These are phyloP conservation scores for Paracentrotus lividus DNA, from an alignment of 53 echinoderm and acorn worm genomes.

Conservation along the genomic window DNA sequence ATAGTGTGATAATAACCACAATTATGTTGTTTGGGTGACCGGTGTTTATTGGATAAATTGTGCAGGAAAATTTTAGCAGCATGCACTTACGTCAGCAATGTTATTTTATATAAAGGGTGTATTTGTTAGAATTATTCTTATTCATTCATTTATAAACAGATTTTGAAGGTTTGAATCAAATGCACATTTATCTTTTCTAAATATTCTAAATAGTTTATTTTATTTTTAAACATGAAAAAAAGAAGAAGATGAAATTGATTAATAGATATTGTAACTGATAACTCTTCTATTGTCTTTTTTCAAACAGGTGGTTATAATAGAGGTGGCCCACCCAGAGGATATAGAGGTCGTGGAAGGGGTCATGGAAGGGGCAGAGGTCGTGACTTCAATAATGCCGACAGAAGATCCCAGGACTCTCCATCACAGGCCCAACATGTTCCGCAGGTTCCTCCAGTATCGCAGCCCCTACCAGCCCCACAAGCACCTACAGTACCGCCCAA, in stretches of 20 bases:
- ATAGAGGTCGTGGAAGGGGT: conserved; percentile 71
- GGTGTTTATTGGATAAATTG: too few relatives aligned
- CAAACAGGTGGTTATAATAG: conserved; percentile 46
- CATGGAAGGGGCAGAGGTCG: conserved; percentile 67
- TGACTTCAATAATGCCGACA: conserved; percentile 39
- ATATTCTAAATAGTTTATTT: too few relatives aligned
- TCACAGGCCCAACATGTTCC: too few relatives aligned
- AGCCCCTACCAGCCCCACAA: neutral
- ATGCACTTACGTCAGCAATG: too few relatives aligned
- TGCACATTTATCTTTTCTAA: too few relatives aligned
- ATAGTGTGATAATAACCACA: neutral
- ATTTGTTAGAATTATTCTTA: too few relatives aligned
- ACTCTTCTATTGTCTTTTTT: neutral
- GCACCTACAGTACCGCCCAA: neutral
- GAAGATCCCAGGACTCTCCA: conserved; percentile 3
- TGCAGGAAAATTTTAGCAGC: too few relatives aligned
- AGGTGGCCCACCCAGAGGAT: conserved; percentile 68
- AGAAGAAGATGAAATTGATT: neutral
- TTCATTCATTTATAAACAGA: too few relatives aligned
- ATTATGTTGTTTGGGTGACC: neutral
- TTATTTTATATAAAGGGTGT: too few relatives aligned
- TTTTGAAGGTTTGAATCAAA: too few relatives aligned
- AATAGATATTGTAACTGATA: neutral
- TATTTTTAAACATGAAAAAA: neutral
- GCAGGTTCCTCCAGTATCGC: too few relatives aligned